A percentile compares a stretch with the other conserved stretches of the same genome.
phyloP scores from a whole-genome alignment of 2,797 vertebrate genomes.

The Dicrostonyx torquatus region DNA sequence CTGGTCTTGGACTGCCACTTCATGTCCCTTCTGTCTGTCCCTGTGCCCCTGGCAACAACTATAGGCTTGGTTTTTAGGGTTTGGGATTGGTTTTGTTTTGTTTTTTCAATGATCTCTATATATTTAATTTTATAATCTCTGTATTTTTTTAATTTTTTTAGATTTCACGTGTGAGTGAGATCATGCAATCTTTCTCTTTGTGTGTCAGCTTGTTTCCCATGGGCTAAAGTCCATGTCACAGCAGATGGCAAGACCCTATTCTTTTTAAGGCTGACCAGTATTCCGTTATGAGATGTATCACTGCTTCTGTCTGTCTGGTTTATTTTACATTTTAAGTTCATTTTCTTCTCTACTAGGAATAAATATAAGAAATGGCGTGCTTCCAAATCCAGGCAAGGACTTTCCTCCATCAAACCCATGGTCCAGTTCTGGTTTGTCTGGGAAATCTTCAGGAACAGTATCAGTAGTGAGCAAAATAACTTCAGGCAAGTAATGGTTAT shows the following conservation, averaged over 20 bases:
- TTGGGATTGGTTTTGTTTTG: neutral
- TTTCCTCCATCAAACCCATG: constrained; percentile 88
- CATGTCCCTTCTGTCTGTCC: no score
- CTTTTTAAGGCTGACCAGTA: neutral
- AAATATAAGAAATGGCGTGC: constrained; percentile 90
- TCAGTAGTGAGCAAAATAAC: constrained; percentile 89
- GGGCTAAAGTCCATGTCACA: neutral
- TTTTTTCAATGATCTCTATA: neutral
- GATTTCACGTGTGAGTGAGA: neutral
- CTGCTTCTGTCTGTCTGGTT: neutral
- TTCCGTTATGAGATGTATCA: neutral
- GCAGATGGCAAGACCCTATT: neutral
- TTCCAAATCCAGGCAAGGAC: constrained; percentile 90
- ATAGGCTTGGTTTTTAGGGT: neutral
- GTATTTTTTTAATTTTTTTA: neutral
- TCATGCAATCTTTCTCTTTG: neutral
- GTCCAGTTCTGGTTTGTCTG: constrained; percentile 90
- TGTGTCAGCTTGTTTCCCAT: neutral
- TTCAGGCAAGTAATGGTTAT: constrained; percentile 88
- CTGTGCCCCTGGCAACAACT: neutral
- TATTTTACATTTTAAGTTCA: constrained; percentile 34
- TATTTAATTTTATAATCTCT: neutral
- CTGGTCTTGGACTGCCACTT: neutral
- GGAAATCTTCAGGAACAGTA: constrained; percentile 83
- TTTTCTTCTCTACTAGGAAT: constrained; percentile 88